phyloP scores from a whole-genome alignment of 2,888 invertebrate species.

The Xanthorhoe designata region DNA sequence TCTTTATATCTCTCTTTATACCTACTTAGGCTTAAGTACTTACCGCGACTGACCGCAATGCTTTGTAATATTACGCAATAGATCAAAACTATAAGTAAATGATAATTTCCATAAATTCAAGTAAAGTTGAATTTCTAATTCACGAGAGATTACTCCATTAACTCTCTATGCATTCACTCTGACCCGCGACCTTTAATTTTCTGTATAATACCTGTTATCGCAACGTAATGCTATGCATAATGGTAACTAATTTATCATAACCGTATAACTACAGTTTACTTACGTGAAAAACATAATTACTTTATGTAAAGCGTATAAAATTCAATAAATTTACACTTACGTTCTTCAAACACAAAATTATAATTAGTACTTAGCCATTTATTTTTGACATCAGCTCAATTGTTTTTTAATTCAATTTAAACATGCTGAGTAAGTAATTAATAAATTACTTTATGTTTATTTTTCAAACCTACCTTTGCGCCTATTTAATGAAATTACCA shows the following conservation, averaged over 20 bases:
- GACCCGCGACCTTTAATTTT: constrained; percentile 40
- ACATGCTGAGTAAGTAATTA: no score
- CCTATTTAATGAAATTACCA: no score
- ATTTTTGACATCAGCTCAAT: no score
- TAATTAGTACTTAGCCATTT: no score
- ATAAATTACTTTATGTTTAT: no score
- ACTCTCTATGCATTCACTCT: constrained; percentile 17
- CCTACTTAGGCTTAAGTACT: no score
- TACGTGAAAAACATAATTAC: not conserved
- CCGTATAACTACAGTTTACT: not conserved
- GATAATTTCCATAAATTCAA: not conserved
- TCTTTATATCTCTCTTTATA: no score
- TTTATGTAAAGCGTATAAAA: no score
- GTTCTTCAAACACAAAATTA: no score
- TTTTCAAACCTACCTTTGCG: no score
- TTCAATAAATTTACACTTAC: no score
- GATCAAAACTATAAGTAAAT: not conserved
- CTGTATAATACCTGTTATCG: constrained; percentile 21
- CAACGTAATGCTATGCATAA: constrained; percentile 23
- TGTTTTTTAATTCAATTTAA: no score
- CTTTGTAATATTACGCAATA: not conserved
- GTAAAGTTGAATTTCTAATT: constrained; percentile 21
- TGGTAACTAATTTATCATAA: constrained; percentile 12
- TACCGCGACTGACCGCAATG: not conserved
- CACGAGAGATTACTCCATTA: constrained; percentile 14